Percentiles rank a stretch among this genome's conserved stretches.
These are phyloP conservation scores for Eurypyga helias DNA, from an alignment of 2,113 vertebrate genomes.

Conservation along the genomic window DNA sequence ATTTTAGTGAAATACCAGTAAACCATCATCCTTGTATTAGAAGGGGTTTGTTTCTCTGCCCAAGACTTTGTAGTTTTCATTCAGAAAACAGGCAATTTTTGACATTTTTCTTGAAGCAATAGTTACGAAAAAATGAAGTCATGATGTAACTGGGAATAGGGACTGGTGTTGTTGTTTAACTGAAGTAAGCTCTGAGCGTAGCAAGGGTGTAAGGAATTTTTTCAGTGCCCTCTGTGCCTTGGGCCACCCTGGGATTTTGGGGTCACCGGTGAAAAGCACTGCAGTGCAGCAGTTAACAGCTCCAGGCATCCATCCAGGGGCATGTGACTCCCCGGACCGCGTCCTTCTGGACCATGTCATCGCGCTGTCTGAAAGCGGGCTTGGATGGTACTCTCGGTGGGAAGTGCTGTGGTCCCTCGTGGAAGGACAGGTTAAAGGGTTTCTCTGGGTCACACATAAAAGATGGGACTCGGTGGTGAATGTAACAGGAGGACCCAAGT, in stretches of 20 bases:
- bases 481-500: neutral
- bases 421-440: neutral
- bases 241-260: neutral
- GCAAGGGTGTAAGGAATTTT: neutral
- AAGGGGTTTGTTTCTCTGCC: constrained; percentile 5
- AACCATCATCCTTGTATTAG: neutral
- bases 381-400: neutral
- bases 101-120: constrained; percentile 1
- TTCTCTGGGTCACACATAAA: neutral
- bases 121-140: constrained; percentile 51
- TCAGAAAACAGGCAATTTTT: neutral
- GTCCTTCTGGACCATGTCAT: neutral
- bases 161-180: neutral
- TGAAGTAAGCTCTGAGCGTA: neutral
- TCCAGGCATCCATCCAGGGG: neutral
- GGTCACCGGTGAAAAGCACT: neutral
- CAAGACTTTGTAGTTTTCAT: neutral
- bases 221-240: neutral
- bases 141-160: neutral
- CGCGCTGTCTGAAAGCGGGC: fast-evolving
- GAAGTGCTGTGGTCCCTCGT: neutral
- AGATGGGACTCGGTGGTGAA: neutral
- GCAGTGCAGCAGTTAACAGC: neutral
- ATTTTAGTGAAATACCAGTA: constrained; percentile 12
- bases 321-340: neutral